Evolutionary conservation across 2,888 invertebrate genomes (phyloP).

Genomic region (Protodeltote pygarga): DNA sequence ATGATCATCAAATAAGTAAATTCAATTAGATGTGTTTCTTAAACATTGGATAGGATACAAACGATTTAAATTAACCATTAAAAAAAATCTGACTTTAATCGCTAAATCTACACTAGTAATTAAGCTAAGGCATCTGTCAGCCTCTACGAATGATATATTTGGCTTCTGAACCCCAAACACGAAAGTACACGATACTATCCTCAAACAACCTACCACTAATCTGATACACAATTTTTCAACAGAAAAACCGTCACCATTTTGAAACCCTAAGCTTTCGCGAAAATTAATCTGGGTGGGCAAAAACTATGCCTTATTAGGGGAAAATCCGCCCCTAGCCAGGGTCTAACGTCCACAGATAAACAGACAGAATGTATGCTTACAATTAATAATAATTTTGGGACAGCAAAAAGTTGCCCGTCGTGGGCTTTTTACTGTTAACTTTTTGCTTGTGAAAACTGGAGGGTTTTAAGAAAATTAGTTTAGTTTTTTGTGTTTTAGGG

Average conservation of each 20-base stretch:
- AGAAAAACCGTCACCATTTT: constrained; percentile 57
- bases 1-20: no score
- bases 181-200: constrained; percentile 17
- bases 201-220: constrained; percentile 36
- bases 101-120: no score
- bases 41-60: no score
- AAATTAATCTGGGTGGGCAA: constrained; percentile 70
- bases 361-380: constrained; percentile 76
- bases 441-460: constrained; percentile 47
- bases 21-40: no score
- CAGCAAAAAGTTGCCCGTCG: constrained; percentile 67
- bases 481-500: constrained; percentile 18
- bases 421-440: constrained; percentile 58
- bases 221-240: constrained; percentile 40
- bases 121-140: no score
- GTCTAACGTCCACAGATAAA: constrained; percentile 77
- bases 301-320: constrained; percentile 81
- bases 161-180: constrained; percentile 1
- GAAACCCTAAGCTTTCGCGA: constrained; percentile 59
- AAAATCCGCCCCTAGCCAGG: constrained; percentile 64
- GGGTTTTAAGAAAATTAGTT: constrained; percentile 75
- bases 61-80: no score
- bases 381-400: constrained; percentile 83
- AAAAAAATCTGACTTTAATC: no score
- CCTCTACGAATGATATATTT: no score